These are phyloP conservation scores for Corythoichthys haematopterus DNA, from an alignment of 2,113 vertebrate species.

Conservation along the genomic window DNA sequence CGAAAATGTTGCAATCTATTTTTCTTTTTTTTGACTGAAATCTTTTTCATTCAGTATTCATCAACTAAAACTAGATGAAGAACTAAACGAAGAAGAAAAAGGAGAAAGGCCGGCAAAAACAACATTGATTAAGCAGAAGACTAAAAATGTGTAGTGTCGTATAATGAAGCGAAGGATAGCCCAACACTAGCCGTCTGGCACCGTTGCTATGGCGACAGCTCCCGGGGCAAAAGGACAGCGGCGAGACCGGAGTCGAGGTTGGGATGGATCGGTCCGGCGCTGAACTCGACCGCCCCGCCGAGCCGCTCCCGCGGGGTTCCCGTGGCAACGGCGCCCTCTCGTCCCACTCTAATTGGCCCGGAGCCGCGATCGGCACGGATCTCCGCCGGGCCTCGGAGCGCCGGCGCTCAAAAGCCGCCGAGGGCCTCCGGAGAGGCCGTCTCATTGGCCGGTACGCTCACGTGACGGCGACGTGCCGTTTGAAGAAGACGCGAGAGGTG, in stretches of 20 bases:
- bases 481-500: not conserved
- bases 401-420: not conserved
- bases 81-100: too few species aligned
- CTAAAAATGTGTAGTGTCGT: not conserved
- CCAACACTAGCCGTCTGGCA: not conserved
- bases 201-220: not conserved
- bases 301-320: slow-evolving; percentile 20
- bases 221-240: too few species aligned
- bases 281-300: slow-evolving; percentile 6
- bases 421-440: not conserved
- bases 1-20: too few species aligned
- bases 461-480: not conserved
- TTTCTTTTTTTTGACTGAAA: too few species aligned
- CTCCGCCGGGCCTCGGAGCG: slow-evolving; percentile 23
- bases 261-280: not conserved
- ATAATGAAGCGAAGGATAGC: not conserved
- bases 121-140: not conserved
- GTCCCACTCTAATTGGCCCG: slow-evolving; percentile 43
- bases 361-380: slow-evolving; percentile 31
- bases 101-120: too few species aligned
- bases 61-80: too few species aligned
- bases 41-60: too few species aligned
- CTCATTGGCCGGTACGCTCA: not conserved
- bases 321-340: slow-evolving; percentile 43
- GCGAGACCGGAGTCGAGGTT: not conserved